These are phyloP conservation scores for Drosophila willistoni DNA, from an alignment of 1,140 invertebrate species.

Conservation along the genomic window DNA sequence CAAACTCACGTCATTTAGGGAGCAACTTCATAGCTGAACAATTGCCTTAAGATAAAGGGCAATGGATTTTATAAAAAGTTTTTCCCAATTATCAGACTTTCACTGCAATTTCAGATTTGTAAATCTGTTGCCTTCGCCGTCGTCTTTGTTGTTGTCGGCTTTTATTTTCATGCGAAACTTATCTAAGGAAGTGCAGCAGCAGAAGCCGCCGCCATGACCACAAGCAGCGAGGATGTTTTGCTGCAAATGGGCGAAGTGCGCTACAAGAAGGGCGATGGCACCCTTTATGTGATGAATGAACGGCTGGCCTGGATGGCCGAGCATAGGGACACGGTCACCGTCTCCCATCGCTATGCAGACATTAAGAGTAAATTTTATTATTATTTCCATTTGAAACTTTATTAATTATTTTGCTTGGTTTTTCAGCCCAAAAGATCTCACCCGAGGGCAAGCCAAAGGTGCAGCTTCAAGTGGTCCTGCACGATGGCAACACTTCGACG, in stretches of 20 bases:
- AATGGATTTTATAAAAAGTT: background rate
- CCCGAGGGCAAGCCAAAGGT: slow-evolving; percentile 99
- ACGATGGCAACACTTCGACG: slow-evolving; percentile 96
- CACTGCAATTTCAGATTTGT: background rate
- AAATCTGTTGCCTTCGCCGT: background rate
- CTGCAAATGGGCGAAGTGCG: slow-evolving; percentile 95
- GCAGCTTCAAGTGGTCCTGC: slow-evolving; percentile 98
- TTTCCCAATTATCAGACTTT: background rate
- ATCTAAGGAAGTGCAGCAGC: background rate
- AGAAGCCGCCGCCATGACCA: slow-evolving; percentile 66
- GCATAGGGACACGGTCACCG: slow-evolving; percentile 94
- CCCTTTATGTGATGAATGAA: slow-evolving; percentile 97
- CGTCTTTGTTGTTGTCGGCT: background rate
- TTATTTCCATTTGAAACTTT: background rate
- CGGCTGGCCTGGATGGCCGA: slow-evolving; percentile 97
- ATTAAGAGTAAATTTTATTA: slow-evolving; percentile 92
- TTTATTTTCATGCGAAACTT: slow-evolving; percentile 8
- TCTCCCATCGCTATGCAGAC: slow-evolving; percentile 97
- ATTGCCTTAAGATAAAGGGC: background rate
- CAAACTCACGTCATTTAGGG: background rate
- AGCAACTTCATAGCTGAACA: background rate
- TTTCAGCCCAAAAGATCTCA: slow-evolving; percentile 98
- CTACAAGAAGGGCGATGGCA: slow-evolving; percentile 98
- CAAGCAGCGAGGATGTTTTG: slow-evolving; percentile 92
- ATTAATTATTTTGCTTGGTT: background rate